Percentiles rank a stretch among this genome's conserved stretches.
Conservation (phyloP, 2,888 invertebrate species). For the Biston stratarius region DNA sequence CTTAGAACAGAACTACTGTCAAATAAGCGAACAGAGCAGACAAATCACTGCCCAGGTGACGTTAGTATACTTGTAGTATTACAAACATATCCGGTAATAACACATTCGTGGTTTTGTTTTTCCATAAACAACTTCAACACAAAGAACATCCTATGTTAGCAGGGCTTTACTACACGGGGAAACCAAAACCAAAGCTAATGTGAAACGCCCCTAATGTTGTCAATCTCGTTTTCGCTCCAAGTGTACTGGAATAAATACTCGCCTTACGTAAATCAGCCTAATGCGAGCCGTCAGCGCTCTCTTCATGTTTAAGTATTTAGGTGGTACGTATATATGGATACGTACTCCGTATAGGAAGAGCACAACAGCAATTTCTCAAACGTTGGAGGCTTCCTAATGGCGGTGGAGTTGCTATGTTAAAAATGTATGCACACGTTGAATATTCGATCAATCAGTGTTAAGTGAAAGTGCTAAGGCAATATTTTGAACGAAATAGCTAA, state of each 20-base stretch:
- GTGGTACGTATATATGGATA: slow-evolving; percentile 8
- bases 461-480: slow-evolving; percentile 13
- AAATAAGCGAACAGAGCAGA: too few relatives aligned
- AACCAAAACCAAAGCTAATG: not conserved
- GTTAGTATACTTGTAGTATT: too few relatives aligned
- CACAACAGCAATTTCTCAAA: slow-evolving; percentile 29
- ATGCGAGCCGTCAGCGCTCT: slow-evolving; percentile 27
- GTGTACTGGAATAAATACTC: slow-evolving; percentile 11
- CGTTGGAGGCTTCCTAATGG: slow-evolving; percentile 21
- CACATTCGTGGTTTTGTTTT: too few relatives aligned
- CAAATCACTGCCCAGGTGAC: too few relatives aligned
- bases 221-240: slow-evolving; percentile 4
- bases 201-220: not conserved
- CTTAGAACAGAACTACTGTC: too few relatives aligned
- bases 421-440: slow-evolving; percentile 30
- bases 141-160: too few relatives aligned
- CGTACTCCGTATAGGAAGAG: slow-evolving; percentile 4
- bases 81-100: too few relatives aligned
- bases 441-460: slow-evolving; percentile 31
- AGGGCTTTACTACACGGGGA: too few relatives aligned
- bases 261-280: slow-evolving; percentile 18
- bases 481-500: slow-evolving; percentile 1
- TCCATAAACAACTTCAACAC: too few relatives aligned
- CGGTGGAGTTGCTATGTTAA: slow-evolving; percentile 26
- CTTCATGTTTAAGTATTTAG: slow-evolving; percentile 32